Evolutionary conservation across 2,888 invertebrate species (phyloP).

Genomic region (Cerastis leucographa): DNA sequence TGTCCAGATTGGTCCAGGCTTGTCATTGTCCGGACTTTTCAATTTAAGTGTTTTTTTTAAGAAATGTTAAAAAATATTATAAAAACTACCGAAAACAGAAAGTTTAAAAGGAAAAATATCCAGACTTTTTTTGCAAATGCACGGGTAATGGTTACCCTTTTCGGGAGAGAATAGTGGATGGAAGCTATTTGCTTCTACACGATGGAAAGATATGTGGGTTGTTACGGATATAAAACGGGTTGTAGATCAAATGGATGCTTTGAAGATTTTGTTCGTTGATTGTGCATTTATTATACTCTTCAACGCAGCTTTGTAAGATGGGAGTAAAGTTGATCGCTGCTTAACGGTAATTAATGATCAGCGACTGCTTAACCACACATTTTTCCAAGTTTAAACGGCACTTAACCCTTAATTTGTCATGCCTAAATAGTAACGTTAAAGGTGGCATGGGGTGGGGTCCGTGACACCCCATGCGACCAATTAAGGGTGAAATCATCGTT

Average conservation of each 20-base stretch:
- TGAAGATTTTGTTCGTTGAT: conserved; percentile 22
- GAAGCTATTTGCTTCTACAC: conserved; percentile 32
- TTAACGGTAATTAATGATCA: background rate
- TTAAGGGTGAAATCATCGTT: background rate
- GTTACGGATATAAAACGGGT: conserved; percentile 44
- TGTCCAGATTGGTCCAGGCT: background rate
- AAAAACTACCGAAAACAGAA: background rate
- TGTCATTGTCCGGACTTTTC: background rate
- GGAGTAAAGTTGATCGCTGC: conserved; percentile 1
- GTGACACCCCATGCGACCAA: too few species aligned
- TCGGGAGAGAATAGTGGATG: conserved; percentile 33
- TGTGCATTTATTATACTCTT: conserved; percentile 3
- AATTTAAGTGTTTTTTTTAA: background rate
- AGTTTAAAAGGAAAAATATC: background rate
- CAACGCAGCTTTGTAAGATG: background rate
- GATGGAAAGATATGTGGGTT: conserved; percentile 25
- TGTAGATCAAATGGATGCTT: conserved; percentile 31
- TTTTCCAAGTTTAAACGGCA: too few species aligned
- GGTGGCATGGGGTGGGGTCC: too few species aligned
- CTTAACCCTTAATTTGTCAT: background rate
- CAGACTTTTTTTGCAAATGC: background rate
- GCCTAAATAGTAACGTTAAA: too few species aligned
- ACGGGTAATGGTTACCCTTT: background rate
- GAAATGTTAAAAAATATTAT: background rate
- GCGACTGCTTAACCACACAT: background rate